Percentiles rank a stretch among this genome's conserved stretches.
These are phyloP conservation scores for Hypolimnas misippus DNA, from an alignment of 2,888 invertebrate species.

Conservation along the genomic window DNA sequence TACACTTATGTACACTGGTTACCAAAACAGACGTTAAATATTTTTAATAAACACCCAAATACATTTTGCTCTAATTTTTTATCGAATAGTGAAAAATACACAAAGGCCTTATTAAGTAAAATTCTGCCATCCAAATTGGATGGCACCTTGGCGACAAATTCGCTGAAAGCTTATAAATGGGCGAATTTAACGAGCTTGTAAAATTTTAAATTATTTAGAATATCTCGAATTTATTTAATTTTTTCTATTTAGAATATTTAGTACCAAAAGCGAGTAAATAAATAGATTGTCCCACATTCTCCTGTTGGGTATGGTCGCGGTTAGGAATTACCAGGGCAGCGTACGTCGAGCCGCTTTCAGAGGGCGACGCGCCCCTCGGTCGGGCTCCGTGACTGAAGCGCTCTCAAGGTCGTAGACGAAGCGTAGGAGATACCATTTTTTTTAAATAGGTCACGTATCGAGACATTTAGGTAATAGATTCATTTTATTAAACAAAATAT, in stretches of 20 bases:
- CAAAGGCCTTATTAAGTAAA: too few relatives aligned
- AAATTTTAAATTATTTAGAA: too few relatives aligned
- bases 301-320: conserved; percentile 31
- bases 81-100: too few relatives aligned
- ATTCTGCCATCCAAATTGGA: too few relatives aligned
- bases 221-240: too few relatives aligned
- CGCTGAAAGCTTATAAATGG: too few relatives aligned
- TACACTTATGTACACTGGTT: not conserved
- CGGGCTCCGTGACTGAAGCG: conserved; percentile 21
- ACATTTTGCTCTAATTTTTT: not conserved
- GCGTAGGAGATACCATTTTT: not conserved
- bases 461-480: not conserved
- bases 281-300: conserved; percentile 9
- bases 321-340: conserved; percentile 20
- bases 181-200: too few relatives aligned
- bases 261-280: not conserved
- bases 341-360: conserved; percentile 13
- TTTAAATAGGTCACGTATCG: not conserved
- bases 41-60: not conserved
- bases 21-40: not conserved
- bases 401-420: conserved; percentile 18
- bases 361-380: conserved; percentile 18
- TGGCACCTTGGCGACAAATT: too few relatives aligned
- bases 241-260: too few relatives aligned
- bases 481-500: not conserved